Base-by-base conservation (phyloP, 1,140 invertebrate species). In the Pantala flavescens region DNA sequence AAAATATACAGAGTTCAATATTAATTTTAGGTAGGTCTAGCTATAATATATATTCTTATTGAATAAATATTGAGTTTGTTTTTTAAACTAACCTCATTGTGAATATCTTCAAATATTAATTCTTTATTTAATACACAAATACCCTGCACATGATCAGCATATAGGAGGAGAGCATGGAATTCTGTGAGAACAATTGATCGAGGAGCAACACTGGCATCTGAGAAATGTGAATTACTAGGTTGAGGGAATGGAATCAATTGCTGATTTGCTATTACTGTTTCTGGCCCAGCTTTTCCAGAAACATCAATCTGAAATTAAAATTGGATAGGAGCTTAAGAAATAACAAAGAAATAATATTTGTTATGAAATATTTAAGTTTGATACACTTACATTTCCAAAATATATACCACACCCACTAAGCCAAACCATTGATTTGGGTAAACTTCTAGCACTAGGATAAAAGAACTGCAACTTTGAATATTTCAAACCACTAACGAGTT, bases 81-180 rank as follows among this genome's bases (percentile, higher is more conserved):
- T 3, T 7, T 19, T 9, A 5, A 36, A 78, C 83, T 78, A 82
- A 90, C 88, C 77, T 89, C 87, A 78, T 85, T 88, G 80, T 92
- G 96, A 75, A 88, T 83, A 79, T 97, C 95, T 83, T 96, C 92
- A 81, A 92, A 95, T 23, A 97, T 91, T 9, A 94, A 80, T 80
- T 96, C 90, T 78, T 95, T 88, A 84, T 95, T 96, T 2, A 98
- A 83, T 11, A 93, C 82, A 74, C 93, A 97, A 49, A 98, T 85
- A 7, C 90, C 94, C 82, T 92, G 93, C 0, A 97, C 87, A 75
- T 89, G 89, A 82, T 96, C 90, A 5, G 87, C 84, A 81, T 94
- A 98, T 36, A 96, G 87, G 0, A 98, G 83, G 14, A 98, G 80
- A 14, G 91, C 89, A 82, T 98, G 96, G 83, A 96, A 98, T 81